Evolutionary conservation across 2,888 invertebrate species (phyloP), one percentile per base, ranked within the genome.

Genomic region (Beris morrisii): DNA sequence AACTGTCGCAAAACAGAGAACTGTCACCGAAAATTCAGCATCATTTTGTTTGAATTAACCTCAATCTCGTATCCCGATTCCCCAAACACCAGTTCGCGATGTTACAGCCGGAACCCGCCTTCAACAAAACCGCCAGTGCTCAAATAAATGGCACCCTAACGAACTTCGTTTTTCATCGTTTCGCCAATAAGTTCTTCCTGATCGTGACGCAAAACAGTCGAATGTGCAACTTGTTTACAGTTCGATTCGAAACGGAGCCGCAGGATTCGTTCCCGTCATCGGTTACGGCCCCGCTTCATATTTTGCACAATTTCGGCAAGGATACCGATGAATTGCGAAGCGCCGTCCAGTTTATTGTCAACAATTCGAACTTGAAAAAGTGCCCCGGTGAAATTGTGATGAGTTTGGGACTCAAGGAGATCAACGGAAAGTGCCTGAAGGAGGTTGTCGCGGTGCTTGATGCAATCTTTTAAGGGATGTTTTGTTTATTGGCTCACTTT

Each of bases 161-260:
- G 0, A 77, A 79, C 63, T 77, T 79, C 44, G 79, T 79, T 2
- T 74, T 74, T 15, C 76, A 79, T 4, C 67, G 72, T 13, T 79
- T 79, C 55, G 73, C 72, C 5, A 78, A 79, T 71, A 77, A 76
- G 67, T 77, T 77, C 74, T 72, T 80, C 55, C 66, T 80, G 32
- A 57, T 79, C 7, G 73, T 79, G 45, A 79, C 79, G 0, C 79
- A 80, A 67, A 74, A 76, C 64, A 74, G 75, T 12, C 77, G 76
- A 66, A 64, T 79, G 70, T 74, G 75, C 68, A 78, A 77, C 44
- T 52, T 79, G 0, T 79, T 75, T 59, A 73, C 74, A 1, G 76
- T 79, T 4, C 68, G 71, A 12, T 79, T 78, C 55, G 79, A 79
- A 61, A 70, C 73, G 4, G 70, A 74, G 44, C 71, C 70, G 4